Evolutionary conservation across 2,113 vertebrate species (phyloP).

Genomic region (Corythaixoides concolor): DNA sequence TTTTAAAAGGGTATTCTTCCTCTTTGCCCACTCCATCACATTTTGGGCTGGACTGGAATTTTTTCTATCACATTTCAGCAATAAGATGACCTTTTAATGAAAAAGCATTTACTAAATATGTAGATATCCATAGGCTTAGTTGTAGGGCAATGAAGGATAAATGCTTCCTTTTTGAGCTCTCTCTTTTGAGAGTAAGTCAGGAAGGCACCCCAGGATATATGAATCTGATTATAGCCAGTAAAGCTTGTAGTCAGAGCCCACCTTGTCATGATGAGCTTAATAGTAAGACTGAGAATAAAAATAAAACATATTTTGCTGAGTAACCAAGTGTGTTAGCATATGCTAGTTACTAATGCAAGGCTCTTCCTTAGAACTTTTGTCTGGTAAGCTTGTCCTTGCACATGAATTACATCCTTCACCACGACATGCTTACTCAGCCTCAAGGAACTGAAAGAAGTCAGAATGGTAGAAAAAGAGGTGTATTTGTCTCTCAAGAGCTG

Average conservation of each 20-base stretch:
- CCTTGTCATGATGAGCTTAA: not conserved
- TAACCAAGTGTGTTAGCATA: not conserved
- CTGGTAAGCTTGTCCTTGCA: not conserved
- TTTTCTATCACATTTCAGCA: not conserved
- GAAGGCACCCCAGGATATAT: rapidly evolving
- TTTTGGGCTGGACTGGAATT: not conserved
- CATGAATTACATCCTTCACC: not conserved
- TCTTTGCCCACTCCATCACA: rapidly evolving
- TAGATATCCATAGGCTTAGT: not conserved
- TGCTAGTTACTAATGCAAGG: not conserved
- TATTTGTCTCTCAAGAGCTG: not conserved
- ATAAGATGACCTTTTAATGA: not conserved
- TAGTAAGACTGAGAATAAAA: not conserved
- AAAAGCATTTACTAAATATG: not conserved
- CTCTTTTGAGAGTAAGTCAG: not conserved
- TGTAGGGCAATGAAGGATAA: not conserved
- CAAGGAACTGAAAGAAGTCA: not conserved
- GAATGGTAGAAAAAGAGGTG: not conserved
- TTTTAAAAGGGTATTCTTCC: not conserved
- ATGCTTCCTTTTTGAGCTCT: not conserved
- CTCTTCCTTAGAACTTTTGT: not conserved
- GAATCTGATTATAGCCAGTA: not conserved
- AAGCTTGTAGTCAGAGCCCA: not conserved
- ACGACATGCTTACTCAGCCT: not conserved
- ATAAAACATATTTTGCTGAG: not conserved